phyloP scores from a whole-genome alignment of 2,888 invertebrate genomes.

The Camponotus fellah region DNA sequence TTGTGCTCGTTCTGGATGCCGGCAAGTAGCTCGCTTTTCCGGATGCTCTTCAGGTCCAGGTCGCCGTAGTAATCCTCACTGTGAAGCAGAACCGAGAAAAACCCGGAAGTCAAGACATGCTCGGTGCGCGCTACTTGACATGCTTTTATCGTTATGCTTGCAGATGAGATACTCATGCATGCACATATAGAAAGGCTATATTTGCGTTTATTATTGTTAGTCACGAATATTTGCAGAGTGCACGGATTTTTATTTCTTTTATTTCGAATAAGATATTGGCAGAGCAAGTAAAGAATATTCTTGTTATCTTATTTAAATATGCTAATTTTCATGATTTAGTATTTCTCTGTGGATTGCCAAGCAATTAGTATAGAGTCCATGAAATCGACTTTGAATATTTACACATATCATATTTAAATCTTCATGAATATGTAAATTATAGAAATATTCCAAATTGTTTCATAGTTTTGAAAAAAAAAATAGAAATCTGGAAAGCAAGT shows the following conservation, averaged over 20 bases:
- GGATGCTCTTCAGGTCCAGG: slow-evolving; percentile 97
- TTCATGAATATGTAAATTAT: slow-evolving; percentile 4
- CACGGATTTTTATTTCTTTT: neutral
- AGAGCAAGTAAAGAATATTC: neutral
- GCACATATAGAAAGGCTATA: neutral
- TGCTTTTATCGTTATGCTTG: slow-evolving; percentile 43
- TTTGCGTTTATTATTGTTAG: neutral
- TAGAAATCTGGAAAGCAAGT: neutral
- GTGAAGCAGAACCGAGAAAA: slow-evolving; percentile 87
- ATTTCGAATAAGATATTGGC: neutral
- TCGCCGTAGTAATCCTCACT: slow-evolving; percentile 99
- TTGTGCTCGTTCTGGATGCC: slow-evolving; percentile 90
- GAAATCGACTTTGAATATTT: neutral
- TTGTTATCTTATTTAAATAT: neutral
- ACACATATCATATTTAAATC: neutral
- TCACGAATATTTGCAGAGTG: slow-evolving; percentile 7
- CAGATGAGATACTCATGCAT: slow-evolving; percentile 33
- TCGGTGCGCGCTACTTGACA: slow-evolving; percentile 63
- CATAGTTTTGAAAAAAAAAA: neutral
- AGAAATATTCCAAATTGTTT: neutral
- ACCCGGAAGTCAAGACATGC: slow-evolving; percentile 79
- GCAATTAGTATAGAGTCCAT: neutral
- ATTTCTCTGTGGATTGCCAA: neutral
- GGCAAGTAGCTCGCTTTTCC: slow-evolving; percentile 96
- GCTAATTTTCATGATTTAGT: slow-evolving; percentile 22